Evolutionary conservation across 2,888 invertebrate genomes (phyloP).

Genomic region (Brenthis hecate): DNA sequence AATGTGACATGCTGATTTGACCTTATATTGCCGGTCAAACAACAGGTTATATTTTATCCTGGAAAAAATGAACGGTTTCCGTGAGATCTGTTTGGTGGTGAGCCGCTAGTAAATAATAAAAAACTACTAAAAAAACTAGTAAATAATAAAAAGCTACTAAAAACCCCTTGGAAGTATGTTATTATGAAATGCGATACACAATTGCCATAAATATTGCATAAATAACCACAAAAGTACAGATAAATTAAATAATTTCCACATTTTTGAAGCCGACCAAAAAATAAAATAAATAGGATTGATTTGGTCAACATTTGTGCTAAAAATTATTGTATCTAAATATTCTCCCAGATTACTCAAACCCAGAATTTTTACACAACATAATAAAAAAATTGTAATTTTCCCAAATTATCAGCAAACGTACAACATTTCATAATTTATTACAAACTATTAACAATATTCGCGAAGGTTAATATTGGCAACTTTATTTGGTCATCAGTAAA

Average conservation of each 20-base stretch:
- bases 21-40: too few species aligned
- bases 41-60: too few species aligned
- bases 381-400: background rate
- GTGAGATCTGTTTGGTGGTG: too few species aligned
- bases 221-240: too few species aligned
- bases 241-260: background rate
- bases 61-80: too few species aligned
- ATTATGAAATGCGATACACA: too few species aligned
- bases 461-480: constrained; percentile 21
- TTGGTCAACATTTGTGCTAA: background rate
- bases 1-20: too few species aligned
- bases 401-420: constrained; percentile 10
- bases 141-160: too few species aligned
- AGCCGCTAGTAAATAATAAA: too few species aligned
- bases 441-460: constrained; percentile 20
- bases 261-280: background rate
- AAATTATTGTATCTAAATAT: background rate
- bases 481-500: constrained; percentile 29
- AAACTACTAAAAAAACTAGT: too few species aligned
- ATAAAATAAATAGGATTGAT: background rate
- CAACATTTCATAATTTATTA: constrained; percentile 27
- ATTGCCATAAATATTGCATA: too few species aligned
- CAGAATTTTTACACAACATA: constrained; percentile 1
- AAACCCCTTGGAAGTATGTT: too few species aligned
- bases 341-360: background rate